Conservation (phyloP, 1,140 invertebrate genomes). For the Monomorium pharaonis region DNA sequence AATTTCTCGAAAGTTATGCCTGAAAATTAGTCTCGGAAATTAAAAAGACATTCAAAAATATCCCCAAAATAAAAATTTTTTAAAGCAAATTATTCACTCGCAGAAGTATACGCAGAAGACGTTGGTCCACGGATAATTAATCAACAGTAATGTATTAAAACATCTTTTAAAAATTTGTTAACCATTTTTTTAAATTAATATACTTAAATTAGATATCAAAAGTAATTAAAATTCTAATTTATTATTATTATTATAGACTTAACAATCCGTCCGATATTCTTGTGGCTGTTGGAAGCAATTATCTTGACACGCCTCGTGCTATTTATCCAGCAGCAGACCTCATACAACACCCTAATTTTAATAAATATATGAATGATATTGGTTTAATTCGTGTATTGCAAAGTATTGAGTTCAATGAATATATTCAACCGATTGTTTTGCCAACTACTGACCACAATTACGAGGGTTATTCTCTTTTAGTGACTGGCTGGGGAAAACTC, state of each 20-base stretch:
- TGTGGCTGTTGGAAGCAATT: not conserved
- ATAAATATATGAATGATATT: not conserved
- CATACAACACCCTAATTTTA: not conserved
- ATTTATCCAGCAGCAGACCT: not conserved
- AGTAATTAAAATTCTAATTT: not conserved
- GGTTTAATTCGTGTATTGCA: not conserved
- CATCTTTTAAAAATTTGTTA: no score
- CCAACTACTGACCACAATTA: not conserved
- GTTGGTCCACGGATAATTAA: no score
- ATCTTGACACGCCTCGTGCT: not conserved
- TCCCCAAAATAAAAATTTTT: no score
- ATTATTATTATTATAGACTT: not conserved
- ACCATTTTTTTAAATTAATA: no score
- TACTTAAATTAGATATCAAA: not conserved
- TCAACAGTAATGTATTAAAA: no score
- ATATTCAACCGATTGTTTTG: not conserved
- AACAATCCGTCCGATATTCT: not conserved
- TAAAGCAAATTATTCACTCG: no score
- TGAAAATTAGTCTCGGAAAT: no score
- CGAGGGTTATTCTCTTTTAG: not conserved
- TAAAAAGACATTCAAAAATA: no score
- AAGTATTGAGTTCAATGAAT: not conserved
- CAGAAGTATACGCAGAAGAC: no score
- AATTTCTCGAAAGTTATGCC: no score
- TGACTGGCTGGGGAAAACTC: slow-evolving; percentile 6